Base-by-base conservation (phyloP, 2,797 vertebrate genomes). In the Coracias cyanogaster region DNA sequence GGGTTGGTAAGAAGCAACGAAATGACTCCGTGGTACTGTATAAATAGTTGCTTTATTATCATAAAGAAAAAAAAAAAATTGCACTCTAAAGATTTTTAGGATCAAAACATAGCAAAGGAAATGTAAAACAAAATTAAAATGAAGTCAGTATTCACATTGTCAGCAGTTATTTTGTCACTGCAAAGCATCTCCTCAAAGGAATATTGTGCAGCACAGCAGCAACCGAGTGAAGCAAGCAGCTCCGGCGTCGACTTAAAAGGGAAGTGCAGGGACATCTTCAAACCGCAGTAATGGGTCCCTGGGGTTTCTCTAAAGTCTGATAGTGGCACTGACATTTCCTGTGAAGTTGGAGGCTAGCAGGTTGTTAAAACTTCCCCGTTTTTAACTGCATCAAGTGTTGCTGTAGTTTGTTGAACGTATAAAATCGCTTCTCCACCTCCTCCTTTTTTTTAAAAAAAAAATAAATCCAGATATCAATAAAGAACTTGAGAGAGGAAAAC, bases 111-210 rank as follows among this genome's bases (percentile, higher is more conserved):
- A 96, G 65, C 55, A 18, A 86, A 76, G 93, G 72, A 93, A 95
- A 95, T 96, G 97, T 96, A 97, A 96, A 97, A 96, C 94, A 96
- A 97, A 97, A 97, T 97, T 96, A 97, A 96, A 97, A 95, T 72
- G 92, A 97, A 96, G 95, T 26, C 55, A 5, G 95, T 73, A 94
- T 97, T 94, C 95, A 95, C 93, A 54, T 93, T 96, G 96, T 97
- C 96, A 97, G 97, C 97, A 97, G 96, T 95, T 97, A 97, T 95
- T 97, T 96, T 97, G 96, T 97, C 97, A 95, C 72, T 93, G 94
- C 94, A 97, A 97, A 97, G 93, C 92, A 89, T 83, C 94, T 94
- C 89, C 95, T 97, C 97, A 96, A 96, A 97, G 96, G 96, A 96
- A 95, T 95, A 96, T 86, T 93, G 95, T 92, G 95, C 86, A 72